phyloP scores from a whole-genome alignment of 2,888 invertebrate species.

The Trypoxylon attenuatum region DNA sequence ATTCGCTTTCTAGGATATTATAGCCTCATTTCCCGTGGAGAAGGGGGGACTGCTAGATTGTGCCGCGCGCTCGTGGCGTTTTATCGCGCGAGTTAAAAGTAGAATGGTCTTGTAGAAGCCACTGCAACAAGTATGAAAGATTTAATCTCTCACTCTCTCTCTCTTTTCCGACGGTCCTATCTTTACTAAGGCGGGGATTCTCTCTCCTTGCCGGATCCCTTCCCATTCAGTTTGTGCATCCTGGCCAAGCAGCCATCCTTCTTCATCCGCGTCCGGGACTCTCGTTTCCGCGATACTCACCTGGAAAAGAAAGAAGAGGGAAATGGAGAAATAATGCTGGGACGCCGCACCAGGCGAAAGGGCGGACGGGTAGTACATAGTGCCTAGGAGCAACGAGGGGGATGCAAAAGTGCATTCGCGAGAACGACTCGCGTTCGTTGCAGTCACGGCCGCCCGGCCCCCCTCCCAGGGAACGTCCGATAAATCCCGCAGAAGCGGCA shows the following conservation, averaged over 20 bases:
- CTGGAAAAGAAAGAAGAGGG: constrained; percentile 45
- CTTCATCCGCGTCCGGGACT: constrained; percentile 5
- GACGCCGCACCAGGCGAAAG: constrained; percentile 7
- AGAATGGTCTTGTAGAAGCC: background rate
- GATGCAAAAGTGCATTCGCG: too few relatives aligned
- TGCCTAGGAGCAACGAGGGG: background rate
- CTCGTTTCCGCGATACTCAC: constrained; percentile 47
- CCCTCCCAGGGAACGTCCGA: constrained; percentile 45
- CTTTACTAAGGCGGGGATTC: constrained; percentile 35
- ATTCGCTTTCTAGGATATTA: too few relatives aligned
- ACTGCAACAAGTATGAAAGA: background rate
- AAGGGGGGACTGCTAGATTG: background rate
- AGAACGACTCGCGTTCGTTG: too few relatives aligned
- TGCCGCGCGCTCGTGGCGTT: background rate
- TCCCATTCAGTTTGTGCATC: constrained; percentile 38
- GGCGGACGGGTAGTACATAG: background rate
- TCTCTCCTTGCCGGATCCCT: constrained; percentile 3
- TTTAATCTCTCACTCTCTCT: constrained; percentile 38
- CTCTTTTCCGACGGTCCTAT: constrained; percentile 35
- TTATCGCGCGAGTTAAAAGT: background rate
- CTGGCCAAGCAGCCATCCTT: too few relatives aligned
- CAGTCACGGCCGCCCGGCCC: too few relatives aligned
- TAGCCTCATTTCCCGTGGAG: background rate
- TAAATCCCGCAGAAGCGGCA: constrained; percentile 46
- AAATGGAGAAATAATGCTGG: constrained; percentile 36